Percentiles rank a stretch among this genome's conserved stretches.
Evolutionary conservation across 2,797 vertebrate genomes (phyloP).

Genomic region (Coilia nasus): DNA sequence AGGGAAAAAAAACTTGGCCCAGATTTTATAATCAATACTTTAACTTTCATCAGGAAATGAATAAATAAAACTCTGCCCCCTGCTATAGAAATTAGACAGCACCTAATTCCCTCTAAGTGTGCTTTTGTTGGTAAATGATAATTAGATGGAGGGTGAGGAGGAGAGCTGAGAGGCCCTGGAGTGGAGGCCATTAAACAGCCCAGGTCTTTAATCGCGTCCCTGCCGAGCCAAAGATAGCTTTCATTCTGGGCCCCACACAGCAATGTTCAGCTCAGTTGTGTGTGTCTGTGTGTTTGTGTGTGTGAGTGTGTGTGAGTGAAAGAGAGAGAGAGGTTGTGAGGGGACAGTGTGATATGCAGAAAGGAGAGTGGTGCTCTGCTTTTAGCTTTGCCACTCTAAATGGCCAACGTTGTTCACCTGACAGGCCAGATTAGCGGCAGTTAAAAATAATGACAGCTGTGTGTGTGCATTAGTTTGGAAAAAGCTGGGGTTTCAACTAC

Average conservation of each 20-base stretch:
- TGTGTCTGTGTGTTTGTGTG: background rate
- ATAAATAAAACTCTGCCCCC: conserved; percentile 59
- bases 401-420: background rate
- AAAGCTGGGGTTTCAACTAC: too few relatives aligned
- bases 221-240: background rate
- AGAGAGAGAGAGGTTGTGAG: background rate
- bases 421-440: background rate
- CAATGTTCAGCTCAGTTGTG: background rate
- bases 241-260: background rate
- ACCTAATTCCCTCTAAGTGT: conserved; percentile 65
- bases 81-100: conserved; percentile 64
- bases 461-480: background rate
- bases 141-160: background rate
- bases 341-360: background rate
- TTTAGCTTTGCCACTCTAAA: background rate
- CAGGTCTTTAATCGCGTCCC: background rate
- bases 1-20: background rate
- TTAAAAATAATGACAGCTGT: background rate
- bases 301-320: background rate
- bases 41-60: conserved; percentile 30
- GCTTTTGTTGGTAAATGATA: conserved; percentile 53
- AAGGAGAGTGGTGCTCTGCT: background rate
- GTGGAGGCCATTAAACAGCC: background rate
- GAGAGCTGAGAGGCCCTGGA: background rate
- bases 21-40: conserved; percentile 19